These are phyloP conservation scores for Tachina fera DNA, from an alignment of 2,888 invertebrate species.

Conservation along the genomic window DNA sequence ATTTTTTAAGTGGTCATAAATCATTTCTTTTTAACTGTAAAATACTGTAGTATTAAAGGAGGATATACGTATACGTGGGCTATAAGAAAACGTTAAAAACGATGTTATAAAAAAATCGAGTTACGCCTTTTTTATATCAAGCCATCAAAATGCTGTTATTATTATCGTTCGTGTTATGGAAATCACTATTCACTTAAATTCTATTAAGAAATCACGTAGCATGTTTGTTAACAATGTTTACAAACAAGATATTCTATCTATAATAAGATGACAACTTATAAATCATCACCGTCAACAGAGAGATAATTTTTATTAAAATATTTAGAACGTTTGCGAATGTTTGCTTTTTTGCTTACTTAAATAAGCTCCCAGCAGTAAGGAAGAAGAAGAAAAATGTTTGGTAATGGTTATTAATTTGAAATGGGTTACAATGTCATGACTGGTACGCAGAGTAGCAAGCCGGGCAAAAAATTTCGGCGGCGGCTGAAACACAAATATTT, in stretches of 20 bases:
- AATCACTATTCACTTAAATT: slow-evolving; percentile 62
- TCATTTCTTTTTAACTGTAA: no score
- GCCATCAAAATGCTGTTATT: neutral
- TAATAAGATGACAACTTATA: slow-evolving; percentile 68
- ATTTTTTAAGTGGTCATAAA: no score
- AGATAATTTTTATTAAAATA: slow-evolving; percentile 64
- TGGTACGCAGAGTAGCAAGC: no score
- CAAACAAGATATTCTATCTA: slow-evolving; percentile 48
- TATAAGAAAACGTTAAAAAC: no score
- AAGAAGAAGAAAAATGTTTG: no score
- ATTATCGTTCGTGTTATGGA: neutral
- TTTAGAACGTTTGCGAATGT: slow-evolving; percentile 34
- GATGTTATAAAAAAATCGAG: no score
- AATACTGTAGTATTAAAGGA: no score
- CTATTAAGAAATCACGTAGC: slow-evolving; percentile 69
- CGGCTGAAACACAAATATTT: no score
- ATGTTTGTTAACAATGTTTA: slow-evolving; percentile 71
- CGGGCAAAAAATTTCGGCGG: no score
- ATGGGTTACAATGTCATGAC: neutral
- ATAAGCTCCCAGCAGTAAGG: neutral
- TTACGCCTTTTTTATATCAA: neutral
- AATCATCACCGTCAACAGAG: slow-evolving; percentile 66
- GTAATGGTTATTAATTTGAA: neutral
- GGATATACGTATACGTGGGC: no score
- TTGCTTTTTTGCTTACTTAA: neutral